These are phyloP conservation scores for Melanotaenia pygmaea DNA, from an alignment of 2,797 vertebrate species.

Conservation along the genomic window DNA sequence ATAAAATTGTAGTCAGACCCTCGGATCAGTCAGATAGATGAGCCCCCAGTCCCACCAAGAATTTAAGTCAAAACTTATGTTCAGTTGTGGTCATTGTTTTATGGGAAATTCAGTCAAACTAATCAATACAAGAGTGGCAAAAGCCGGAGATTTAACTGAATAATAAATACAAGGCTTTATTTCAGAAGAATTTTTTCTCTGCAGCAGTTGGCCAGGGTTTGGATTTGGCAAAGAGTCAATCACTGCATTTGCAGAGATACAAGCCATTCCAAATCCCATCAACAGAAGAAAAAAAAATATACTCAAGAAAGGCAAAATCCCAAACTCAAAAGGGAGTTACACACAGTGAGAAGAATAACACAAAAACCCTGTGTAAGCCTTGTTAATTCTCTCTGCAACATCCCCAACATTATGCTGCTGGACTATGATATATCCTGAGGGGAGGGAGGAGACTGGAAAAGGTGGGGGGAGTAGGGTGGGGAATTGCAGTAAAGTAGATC, in stretches of 20 bases:
- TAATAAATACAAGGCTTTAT: slow-evolving; percentile 48
- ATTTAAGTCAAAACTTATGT: slow-evolving; percentile 22
- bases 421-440: slow-evolving; percentile 60
- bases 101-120: slow-evolving; percentile 32
- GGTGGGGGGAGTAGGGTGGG: slow-evolving; percentile 41
- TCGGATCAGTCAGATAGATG: slow-evolving; percentile 6
- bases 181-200: slow-evolving; percentile 53
- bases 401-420: slow-evolving; percentile 58
- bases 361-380: slow-evolving; percentile 67
- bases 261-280: slow-evolving; percentile 70
- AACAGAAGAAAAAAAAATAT: slow-evolving; percentile 50
- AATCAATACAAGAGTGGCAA: slow-evolving; percentile 43
- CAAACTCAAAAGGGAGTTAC: slow-evolving; percentile 60
- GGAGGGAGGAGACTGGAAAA: slow-evolving; percentile 26
- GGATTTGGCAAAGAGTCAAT: slow-evolving; percentile 67
- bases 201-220: slow-evolving; percentile 43
- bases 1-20: slow-evolving; percentile 7
- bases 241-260: slow-evolving; percentile 57
- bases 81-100: slow-evolving; percentile 6
- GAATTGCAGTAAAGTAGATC: slow-evolving; percentile 55
- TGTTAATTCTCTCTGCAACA: slow-evolving; percentile 70
- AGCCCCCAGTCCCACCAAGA: slow-evolving; percentile 14
- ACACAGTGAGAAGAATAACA: slow-evolving; percentile 62
- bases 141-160: slow-evolving; percentile 36
- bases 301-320: slow-evolving; percentile 65